Evolutionary conservation across 1,140 invertebrate genomes (phyloP).

Genomic region (Riptortus pedestris): DNA sequence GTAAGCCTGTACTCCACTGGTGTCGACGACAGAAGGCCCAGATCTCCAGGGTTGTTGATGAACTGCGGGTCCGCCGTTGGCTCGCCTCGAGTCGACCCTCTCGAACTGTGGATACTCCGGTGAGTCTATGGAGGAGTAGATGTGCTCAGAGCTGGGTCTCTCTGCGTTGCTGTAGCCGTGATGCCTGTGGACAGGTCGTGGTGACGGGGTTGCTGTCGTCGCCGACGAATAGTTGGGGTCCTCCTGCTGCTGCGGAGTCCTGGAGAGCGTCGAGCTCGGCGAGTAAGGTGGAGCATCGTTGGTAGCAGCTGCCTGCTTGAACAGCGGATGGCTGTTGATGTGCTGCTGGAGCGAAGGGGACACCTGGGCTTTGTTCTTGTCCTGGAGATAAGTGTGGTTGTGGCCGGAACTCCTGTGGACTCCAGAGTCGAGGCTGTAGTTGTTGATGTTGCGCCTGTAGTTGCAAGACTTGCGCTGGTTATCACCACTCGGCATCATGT

Average conservation of each 20-base stretch:
- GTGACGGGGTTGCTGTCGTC: slow-evolving; percentile 51
- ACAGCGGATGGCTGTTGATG: slow-evolving; percentile 38
- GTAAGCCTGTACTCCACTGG: slow-evolving; percentile 30
- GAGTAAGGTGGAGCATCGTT: slow-evolving; percentile 33
- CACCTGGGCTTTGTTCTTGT: slow-evolving; percentile 38
- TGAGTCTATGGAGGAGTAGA: slow-evolving; percentile 77
- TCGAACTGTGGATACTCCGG: slow-evolving; percentile 56
- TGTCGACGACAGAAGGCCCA: slow-evolving; percentile 28
- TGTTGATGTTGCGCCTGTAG: slow-evolving; percentile 60
- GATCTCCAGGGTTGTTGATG: slow-evolving; percentile 29
- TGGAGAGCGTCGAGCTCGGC: slow-evolving; percentile 32
- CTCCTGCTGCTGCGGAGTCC: slow-evolving; percentile 42
- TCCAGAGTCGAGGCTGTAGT: slow-evolving; percentile 55
- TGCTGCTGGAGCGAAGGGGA: slow-evolving; percentile 38
- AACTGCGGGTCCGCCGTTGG: slow-evolving; percentile 4
- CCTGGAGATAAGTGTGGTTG: slow-evolving; percentile 38
- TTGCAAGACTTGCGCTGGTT: slow-evolving; percentile 42
- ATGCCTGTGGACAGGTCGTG: slow-evolving; percentile 46
- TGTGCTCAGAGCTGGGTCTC: slow-evolving; percentile 69
- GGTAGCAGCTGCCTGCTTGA: slow-evolving; percentile 39
- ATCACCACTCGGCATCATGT: slow-evolving; percentile 68
- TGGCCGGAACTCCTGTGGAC: slow-evolving; percentile 41
- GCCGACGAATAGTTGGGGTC: slow-evolving; percentile 51
- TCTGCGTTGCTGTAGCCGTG: slow-evolving; percentile 41
- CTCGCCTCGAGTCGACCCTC: slow-evolving; percentile 27